These are phyloP conservation scores for Fratercula arctica DNA, from an alignment of 2,797 vertebrate genomes.

Conservation along the genomic window DNA sequence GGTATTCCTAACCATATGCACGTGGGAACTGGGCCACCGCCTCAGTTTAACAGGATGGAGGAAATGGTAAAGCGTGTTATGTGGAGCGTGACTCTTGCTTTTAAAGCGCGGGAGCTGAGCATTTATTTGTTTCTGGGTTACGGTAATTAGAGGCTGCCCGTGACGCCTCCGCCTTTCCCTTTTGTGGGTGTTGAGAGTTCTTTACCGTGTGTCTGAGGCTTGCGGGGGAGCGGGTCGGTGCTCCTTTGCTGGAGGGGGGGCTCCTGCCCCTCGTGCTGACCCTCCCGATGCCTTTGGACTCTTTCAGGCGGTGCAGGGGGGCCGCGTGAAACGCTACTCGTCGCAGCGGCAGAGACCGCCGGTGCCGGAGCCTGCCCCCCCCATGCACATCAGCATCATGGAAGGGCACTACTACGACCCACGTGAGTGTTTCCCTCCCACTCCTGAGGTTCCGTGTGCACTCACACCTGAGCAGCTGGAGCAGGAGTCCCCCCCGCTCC, in stretches of 20 bases:
- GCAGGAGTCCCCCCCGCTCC: background rate
- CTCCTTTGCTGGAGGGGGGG: background rate
- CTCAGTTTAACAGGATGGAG: conserved; percentile 90
- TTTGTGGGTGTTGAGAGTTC: background rate
- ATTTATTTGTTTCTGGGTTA: background rate
- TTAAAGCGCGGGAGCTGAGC: background rate
- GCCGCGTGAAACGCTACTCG: conserved; percentile 94
- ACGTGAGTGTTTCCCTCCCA: conserved; percentile 79
- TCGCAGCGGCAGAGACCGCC: conserved; percentile 90
- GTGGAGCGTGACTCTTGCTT: background rate
- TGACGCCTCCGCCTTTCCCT: background rate
- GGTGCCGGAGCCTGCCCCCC: conserved; percentile 88
- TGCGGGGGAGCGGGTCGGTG: background rate
- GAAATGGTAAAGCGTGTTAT: conserved; percentile 82
- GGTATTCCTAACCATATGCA: conserved; percentile 89
- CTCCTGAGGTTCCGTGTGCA: rapidly evolving
- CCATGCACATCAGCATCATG: conserved; percentile 94
- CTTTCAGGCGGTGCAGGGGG: conserved; percentile 81
- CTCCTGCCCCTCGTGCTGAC: background rate
- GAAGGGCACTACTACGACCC: conserved; percentile 96
- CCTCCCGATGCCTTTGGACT: background rate
- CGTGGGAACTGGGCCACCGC: conserved; percentile 80
- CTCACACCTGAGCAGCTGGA: background rate
- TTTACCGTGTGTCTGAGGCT: background rate
- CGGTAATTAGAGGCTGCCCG: background rate